A percentile compares a stretch with the other conserved stretches of the same genome.
These are phyloP conservation scores for Idaea straminata DNA, from an alignment of 2,888 invertebrate genomes.

Conservation along the genomic window DNA sequence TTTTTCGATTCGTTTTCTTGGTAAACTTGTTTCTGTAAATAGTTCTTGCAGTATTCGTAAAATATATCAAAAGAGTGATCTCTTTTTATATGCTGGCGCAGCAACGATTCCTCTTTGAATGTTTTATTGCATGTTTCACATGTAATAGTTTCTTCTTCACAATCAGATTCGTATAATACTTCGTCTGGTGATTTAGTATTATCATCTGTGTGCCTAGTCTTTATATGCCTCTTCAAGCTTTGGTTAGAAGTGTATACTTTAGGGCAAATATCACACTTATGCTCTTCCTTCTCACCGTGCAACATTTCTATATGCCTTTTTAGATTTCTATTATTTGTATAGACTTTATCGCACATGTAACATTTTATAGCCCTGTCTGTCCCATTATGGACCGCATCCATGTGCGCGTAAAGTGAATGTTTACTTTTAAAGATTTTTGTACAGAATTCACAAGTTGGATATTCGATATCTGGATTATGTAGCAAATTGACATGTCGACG, in stretches of 20 bases:
- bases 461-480: conserved; percentile 53
- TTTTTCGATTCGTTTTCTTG: conserved; percentile 7
- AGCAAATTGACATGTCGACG: conserved; percentile 55
- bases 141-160: conserved; percentile 19
- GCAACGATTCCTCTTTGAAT: conserved; percentile 43
- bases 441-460: conserved; percentile 56
- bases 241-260: conserved; percentile 63
- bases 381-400: conserved; percentile 43
- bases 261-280: conserved; percentile 54
- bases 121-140: conserved; percentile 47
- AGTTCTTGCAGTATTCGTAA: conserved; percentile 57
- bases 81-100: conserved; percentile 55
- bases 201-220: conserved; percentile 37
- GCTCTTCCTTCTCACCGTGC: conserved; percentile 53
- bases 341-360: conserved; percentile 50
- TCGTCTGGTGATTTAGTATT: conserved; percentile 13
- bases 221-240: conserved; percentile 50
- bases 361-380: conserved; percentile 44
- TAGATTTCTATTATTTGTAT: conserved; percentile 54
- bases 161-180: conserved; percentile 6
- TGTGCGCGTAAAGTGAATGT: conserved; percentile 50
- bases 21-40: conserved; percentile 35
- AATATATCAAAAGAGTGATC: conserved; percentile 59
- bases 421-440: conserved; percentile 54
- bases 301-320: conserved; percentile 58